Base-by-base conservation (phyloP, 2,888 invertebrate genomes). In the Drosophila ezoana region DNA sequence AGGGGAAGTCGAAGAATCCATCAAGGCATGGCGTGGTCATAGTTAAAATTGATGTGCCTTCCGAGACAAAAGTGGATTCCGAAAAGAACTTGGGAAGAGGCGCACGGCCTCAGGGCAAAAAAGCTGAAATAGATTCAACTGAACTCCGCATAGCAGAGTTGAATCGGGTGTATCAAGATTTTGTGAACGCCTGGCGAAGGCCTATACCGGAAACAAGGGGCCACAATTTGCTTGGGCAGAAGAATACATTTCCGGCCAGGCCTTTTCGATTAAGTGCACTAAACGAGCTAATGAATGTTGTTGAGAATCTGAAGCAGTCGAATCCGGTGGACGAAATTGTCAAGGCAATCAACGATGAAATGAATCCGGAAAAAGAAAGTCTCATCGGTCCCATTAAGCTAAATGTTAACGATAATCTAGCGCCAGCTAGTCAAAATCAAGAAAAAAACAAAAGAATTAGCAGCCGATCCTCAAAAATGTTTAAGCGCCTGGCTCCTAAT, bases 281-380 rank as follows among this genome's bases (percentile, higher is more conserved):
- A 11, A 62, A 45, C 2, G 72, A 79, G 0, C 53, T 83, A 0
- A 28, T 74, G 33, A 69, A 83, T 37, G 47, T 86, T 5, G 51
- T 76, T 0, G 72, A 83, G 23, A 65, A 67, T 8, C 63, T 86
- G 0, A 63, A 66, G n/a, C 58, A 64, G 10, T 63, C 62, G 0
- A 66, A 83, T 53, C 59, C 70, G 1, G 54, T 83, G 0, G 62
- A 61, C 8, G 78, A 85, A 3, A 63, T 83, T 33, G 73, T 72
- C 5, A 63, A 76, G 9, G 70, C 69, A 14, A 82, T 81, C 2
- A 62, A 61, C n/a, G 57, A 73, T 11, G 63, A 59, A 56, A 77
- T 83, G 73, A 64, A 56, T 10, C 54, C 43, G 4, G 72, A 71
- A 44, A 18, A 8, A 3, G 16, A 61, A 28, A 41, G 14, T 45